These are phyloP conservation scores for Hemaris fuciformis DNA, from an alignment of 2,888 invertebrate genomes.

Conservation along the genomic window DNA sequence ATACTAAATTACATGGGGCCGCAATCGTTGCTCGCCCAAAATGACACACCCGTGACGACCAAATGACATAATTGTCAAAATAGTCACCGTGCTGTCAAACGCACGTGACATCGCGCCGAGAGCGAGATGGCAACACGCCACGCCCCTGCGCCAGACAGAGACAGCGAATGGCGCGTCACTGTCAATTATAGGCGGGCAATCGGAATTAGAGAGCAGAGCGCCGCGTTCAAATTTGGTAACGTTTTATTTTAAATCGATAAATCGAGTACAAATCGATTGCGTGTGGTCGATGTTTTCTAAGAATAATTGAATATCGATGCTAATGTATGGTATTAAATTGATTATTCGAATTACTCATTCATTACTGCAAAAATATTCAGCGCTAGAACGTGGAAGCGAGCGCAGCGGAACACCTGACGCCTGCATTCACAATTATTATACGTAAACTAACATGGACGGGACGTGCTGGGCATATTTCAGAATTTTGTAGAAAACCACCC, in stretches of 20 bases:
- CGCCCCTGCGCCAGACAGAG: conserved; percentile 34
- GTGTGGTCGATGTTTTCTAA: conserved; percentile 77
- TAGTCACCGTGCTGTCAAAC: conserved; percentile 75
- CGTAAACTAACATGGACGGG: conserved; percentile 12
- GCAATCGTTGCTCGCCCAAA: conserved; percentile 76
- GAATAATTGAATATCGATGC: conserved; percentile 77
- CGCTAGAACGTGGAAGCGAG: conserved; percentile 14
- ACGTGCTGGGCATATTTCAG: background rate
- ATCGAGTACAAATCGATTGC: conserved; percentile 67
- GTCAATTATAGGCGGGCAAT: conserved; percentile 81
- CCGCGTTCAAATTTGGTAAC: conserved; percentile 78
- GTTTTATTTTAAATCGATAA: conserved; percentile 80
- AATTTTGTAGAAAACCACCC: background rate
- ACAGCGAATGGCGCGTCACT: conserved; percentile 66
- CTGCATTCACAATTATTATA: conserved; percentile 13
- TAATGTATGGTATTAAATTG: conserved; percentile 68
- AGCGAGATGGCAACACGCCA: conserved; percentile 42
- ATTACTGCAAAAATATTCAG: conserved; percentile 55
- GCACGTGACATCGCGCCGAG: conserved; percentile 72
- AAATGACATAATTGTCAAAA: conserved; percentile 82
- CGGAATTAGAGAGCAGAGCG: conserved; percentile 76
- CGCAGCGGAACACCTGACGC: conserved; percentile 10
- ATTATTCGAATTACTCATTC: conserved; percentile 67
- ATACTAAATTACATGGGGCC: conserved; percentile 75
- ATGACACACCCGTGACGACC: conserved; percentile 78